Base-by-base conservation (phyloP, 2,113 vertebrate genomes). In the Meles meles region DNA sequence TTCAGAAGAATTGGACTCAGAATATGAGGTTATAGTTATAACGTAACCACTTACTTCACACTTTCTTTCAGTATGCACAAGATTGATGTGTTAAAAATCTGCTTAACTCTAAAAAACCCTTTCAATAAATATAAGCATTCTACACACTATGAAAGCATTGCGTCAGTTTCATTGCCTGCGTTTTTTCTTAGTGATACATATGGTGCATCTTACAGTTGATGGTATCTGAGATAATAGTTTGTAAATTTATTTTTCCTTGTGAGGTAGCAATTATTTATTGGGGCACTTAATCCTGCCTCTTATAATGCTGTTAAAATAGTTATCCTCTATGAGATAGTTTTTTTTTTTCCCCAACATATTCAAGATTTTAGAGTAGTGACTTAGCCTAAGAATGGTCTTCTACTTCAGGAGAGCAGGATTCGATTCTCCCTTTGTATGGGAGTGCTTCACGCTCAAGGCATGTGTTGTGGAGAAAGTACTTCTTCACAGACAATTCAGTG, bases 211-310 rank as follows among this genome's bases (percentile, higher is more conserved):
- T 93, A 90, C 17, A 61, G 3, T 31, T 77, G 69, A 67, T 95
- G 12, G 37, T 37, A 49, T 90, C 69, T 94, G 93, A 82, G 67
- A 47, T 89, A 95, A 55, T n/a, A 84, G 93, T 79, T 80, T 98
- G 71, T 98, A 97, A 93, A 96, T 97, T 97, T 98, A 93, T 98
- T 98, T 98, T 98, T 97, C 95, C 94, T 98, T 85, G 88, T 72
- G 92, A 93, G 89, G 97, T 96, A 98, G 95, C 94, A 96, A 80
- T 90, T 97, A 87, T 97, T 96, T 97, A 96, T 97, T 97, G 94
- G 92, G 49, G 92, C 97, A 93, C 34, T 63, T 97, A 59, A 89
- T 98, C 97, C 55, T 97, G 94, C 97, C 94, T 96, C 88, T 97
- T 96, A 94, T 2, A 44, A 63, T 97, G 69, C 59, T 79, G 42